phyloP scores from a whole-genome alignment of 2,888 invertebrate species.

The Aleiodes testaceus region DNA sequence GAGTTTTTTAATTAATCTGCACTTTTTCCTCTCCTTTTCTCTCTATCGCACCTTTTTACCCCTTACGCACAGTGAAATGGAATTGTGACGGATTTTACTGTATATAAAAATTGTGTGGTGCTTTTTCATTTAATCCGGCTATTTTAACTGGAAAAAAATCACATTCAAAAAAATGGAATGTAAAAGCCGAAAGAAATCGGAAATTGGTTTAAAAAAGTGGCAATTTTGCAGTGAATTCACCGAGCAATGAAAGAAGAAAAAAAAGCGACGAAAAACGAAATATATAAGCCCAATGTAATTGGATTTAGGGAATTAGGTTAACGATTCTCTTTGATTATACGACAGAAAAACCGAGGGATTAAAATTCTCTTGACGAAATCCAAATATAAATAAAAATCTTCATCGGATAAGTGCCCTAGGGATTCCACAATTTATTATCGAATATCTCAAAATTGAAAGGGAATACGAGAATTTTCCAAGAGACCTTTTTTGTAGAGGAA shows the following conservation, averaged over 20 bases:
- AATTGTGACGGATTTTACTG: constrained; percentile 16
- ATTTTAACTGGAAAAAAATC: constrained; percentile 16
- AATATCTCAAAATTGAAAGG: too few species aligned
- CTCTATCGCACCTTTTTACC: too few species aligned
- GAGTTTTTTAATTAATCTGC: constrained; percentile 39
- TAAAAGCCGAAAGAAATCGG: constrained; percentile 9
- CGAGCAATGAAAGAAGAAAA: background rate
- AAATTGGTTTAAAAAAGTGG: background rate
- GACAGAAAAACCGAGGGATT: background rate
- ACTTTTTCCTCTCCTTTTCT: too few species aligned
- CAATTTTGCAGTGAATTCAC: background rate
- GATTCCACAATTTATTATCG: too few species aligned
- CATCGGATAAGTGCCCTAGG: too few species aligned
- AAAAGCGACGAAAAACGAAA: constrained; percentile 7
- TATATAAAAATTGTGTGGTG: background rate
- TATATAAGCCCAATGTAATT: constrained; percentile 6
- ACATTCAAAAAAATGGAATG: constrained; percentile 5
- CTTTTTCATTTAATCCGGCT: constrained; percentile 23
- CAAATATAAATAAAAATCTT: background rate
- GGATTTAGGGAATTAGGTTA: constrained; percentile 13
- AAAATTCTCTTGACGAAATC: background rate
- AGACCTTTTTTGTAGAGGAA: too few species aligned
- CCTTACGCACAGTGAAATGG: background rate
- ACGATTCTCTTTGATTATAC: constrained; percentile 10
- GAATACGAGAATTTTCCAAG: too few species aligned